A percentile compares a stretch with the other conserved stretches of the same genome.
Evolutionary conservation across 2,888 invertebrate genomes (phyloP).

Genomic region (Dynastes grantii): DNA sequence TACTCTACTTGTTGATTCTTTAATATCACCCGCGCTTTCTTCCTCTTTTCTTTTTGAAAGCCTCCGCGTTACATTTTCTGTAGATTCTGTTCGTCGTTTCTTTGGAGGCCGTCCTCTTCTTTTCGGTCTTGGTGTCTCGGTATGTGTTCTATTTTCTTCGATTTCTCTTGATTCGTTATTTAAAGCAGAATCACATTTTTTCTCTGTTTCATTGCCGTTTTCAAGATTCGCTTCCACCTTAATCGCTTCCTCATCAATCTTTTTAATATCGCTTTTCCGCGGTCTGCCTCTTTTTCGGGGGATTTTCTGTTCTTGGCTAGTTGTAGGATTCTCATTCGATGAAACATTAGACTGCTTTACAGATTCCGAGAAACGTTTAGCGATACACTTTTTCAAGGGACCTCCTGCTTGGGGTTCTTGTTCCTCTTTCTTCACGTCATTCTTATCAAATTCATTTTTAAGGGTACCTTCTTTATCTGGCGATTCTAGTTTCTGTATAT

Average conservation of each 20-base stretch:
- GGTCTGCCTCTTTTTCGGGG: constrained; percentile 21
- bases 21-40: background rate
- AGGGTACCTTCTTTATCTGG: background rate
- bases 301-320: background rate
- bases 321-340: background rate
- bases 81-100: background rate
- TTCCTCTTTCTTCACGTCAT: background rate
- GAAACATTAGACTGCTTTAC: background rate
- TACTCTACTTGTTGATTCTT: background rate
- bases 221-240: background rate
- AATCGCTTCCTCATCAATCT: background rate
- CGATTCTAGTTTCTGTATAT: too few relatives aligned
- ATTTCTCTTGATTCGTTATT: constrained; percentile 5
- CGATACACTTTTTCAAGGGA: constrained; percentile 19
- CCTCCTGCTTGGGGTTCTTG: background rate
- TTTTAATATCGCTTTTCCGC: background rate
- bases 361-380: constrained; percentile 9
- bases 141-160: background rate
- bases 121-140: background rate
- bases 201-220: background rate
- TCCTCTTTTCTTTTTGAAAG: background rate
- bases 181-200: background rate
- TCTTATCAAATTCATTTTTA: background rate
- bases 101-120: constrained; percentile 36
- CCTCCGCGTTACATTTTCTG: background rate